phyloP scores from a whole-genome alignment of 2,113 vertebrate species.

The Ginglymostoma cirratum region DNA sequence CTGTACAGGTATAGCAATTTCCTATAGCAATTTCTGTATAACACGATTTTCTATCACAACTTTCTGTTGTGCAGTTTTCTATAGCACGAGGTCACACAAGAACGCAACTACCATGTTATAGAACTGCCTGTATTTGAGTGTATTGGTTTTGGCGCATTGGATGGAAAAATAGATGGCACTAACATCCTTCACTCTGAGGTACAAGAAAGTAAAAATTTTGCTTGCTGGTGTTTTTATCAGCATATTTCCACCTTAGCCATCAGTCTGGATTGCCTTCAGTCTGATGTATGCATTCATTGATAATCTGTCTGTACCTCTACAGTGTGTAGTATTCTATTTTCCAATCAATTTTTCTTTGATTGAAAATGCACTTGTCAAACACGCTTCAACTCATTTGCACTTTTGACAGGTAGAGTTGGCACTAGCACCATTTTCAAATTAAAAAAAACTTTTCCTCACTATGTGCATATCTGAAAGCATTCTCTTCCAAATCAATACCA shows the following conservation, averaged over 20 bases:
- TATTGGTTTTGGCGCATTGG: background rate
- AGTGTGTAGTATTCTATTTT: background rate
- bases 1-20: no score
- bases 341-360: background rate
- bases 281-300: background rate
- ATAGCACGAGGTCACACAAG: no score
- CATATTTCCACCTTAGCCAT: background rate
- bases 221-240: background rate
- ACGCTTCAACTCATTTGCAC: background rate
- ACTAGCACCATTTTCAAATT: background rate
- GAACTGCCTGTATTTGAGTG: background rate
- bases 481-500: background rate
- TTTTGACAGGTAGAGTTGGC: background rate
- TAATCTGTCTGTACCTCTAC: background rate
- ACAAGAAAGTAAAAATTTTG: background rate
- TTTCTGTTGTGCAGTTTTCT: no score
- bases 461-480: background rate
- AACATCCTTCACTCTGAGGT: background rate
- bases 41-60: no score
- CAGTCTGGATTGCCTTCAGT: background rate
- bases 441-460: background rate
- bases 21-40: no score
- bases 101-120: no score
- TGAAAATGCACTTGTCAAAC: background rate
- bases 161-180: background rate